A percentile compares a stretch with the other conserved stretches of the same genome.
Conservation (phyloP, 2,888 invertebrate species). For the Petrophora chlorosata region DNA sequence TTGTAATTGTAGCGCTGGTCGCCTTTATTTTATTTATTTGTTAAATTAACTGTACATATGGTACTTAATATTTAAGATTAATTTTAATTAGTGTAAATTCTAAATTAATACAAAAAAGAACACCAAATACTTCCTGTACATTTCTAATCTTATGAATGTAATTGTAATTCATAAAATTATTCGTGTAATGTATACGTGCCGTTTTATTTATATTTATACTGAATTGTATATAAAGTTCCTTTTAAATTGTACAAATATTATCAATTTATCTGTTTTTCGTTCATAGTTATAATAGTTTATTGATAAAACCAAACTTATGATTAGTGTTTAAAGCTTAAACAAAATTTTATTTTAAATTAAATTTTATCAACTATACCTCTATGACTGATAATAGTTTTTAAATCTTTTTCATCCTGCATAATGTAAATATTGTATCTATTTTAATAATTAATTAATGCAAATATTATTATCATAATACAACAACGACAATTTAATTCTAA, state of each 20-base stretch:
- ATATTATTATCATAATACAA: constrained; percentile 61
- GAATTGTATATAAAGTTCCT: constrained; percentile 39
- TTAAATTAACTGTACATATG: constrained; percentile 47
- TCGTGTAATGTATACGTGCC: constrained; percentile 28
- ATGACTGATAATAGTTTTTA: constrained; percentile 76
- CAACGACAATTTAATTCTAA: constrained; percentile 83
- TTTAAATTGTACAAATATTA: constrained; percentile 33
- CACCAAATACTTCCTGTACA: constrained; percentile 73
- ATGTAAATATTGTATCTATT: constrained; percentile 54
- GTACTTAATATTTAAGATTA: constrained; percentile 49
- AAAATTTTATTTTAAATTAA: constrained; percentile 26
- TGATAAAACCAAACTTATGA: constrained; percentile 41
- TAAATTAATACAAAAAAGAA: constrained; percentile 64
- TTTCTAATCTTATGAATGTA: constrained; percentile 73
- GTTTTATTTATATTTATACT: constrained; percentile 31
- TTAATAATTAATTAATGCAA: constrained; percentile 42
- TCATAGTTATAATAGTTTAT: constrained; percentile 30
- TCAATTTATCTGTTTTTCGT: constrained; percentile 17
- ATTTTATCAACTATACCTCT: constrained; percentile 56
- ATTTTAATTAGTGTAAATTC: constrained; percentile 40
- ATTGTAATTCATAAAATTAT: constrained; percentile 51
- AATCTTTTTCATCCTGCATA: constrained; percentile 54
- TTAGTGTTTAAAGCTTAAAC: constrained; percentile 36
- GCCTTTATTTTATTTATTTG: constrained; percentile 42
- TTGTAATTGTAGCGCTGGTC: constrained; percentile 60